A percentile compares a stretch with the other conserved stretches of the same genome.
phyloP scores from a whole-genome alignment of 2,797 vertebrate species.

The Malurus leucopterus region DNA sequence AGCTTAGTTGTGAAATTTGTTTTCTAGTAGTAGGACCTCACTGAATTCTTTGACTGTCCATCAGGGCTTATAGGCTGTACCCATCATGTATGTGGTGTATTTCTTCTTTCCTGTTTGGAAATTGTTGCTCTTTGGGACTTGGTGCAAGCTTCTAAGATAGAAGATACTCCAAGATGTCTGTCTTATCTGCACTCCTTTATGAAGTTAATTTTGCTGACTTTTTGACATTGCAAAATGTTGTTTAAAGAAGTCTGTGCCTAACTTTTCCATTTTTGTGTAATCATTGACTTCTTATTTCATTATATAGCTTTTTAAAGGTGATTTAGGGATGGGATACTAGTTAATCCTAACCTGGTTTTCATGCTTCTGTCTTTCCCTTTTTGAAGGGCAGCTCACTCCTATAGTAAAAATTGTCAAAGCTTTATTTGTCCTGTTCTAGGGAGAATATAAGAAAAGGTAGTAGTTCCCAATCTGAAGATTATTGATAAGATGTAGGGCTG shows the following conservation, averaged over 20 bases:
- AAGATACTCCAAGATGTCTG: background rate
- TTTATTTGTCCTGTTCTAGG: background rate
- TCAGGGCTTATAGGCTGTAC: background rate
- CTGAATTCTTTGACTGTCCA: background rate
- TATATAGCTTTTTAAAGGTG: background rate
- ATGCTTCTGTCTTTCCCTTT: background rate
- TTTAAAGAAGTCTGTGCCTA: background rate
- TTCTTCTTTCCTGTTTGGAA: background rate
- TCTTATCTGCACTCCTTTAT: background rate
- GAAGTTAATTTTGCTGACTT: background rate
- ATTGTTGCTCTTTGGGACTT: background rate
- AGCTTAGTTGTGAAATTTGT: background rate
- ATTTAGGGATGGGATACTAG: background rate
- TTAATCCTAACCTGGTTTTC: background rate
- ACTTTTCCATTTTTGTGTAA: background rate
- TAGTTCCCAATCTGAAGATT: background rate
- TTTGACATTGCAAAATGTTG: background rate
- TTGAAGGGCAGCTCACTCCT: background rate
- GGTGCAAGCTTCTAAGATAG: background rate
- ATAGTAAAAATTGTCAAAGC: background rate
- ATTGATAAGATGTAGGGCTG: background rate
- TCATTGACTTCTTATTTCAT: background rate
- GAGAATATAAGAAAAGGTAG: background rate
- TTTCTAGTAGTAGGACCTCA: background rate
- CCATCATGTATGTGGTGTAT: background rate